A percentile compares a stretch with the other conserved stretches of the same genome.
phyloP scores from a whole-genome alignment of 2,888 invertebrate species.

The Keiferia lycopersicella region DNA sequence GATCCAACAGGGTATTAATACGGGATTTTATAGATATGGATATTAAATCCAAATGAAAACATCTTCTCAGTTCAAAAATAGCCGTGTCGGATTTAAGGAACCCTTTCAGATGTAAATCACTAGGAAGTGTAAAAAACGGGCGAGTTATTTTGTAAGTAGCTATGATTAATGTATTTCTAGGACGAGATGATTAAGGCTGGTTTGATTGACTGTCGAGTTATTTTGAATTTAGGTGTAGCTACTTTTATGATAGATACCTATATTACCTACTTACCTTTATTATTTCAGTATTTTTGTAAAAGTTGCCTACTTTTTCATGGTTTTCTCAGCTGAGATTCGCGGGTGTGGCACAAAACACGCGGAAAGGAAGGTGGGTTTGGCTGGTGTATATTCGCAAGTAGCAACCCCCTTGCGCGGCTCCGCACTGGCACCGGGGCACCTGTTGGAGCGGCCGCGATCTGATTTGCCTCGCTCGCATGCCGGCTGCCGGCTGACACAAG shows the following conservation, averaged over 20 bases:
- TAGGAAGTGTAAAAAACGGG: constrained; percentile 43
- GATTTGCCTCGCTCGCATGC: constrained; percentile 1
- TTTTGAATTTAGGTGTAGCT: background rate
- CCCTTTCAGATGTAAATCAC: constrained; percentile 55
- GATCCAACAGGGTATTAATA: background rate
- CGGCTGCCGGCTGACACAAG: constrained; percentile 12
- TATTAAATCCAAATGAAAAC: constrained; percentile 9
- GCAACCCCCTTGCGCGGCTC: background rate
- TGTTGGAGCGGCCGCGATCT: constrained; percentile 12
- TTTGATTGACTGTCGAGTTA: background rate
- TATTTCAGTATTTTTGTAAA: too few relatives aligned
- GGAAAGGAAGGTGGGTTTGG: background rate
- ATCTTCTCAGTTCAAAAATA: constrained; percentile 16
- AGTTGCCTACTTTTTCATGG: too few relatives aligned
- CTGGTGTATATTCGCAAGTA: constrained; percentile 1
- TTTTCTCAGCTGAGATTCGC: too few relatives aligned
- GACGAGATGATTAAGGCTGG: constrained; percentile 6
- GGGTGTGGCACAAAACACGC: background rate
- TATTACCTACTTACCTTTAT: too few relatives aligned
- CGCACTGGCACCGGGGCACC: background rate
- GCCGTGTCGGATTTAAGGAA: constrained; percentile 26
- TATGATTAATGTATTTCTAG: constrained; percentile 49
- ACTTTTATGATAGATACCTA: background rate
- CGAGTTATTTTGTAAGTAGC: constrained; percentile 42
- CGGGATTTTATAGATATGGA: constrained; percentile 7